A percentile compares a stretch with the other conserved stretches of the same genome.
Evolutionary conservation across 2,888 invertebrate genomes (phyloP).

Genomic region (Hoplodrina ambigua): DNA sequence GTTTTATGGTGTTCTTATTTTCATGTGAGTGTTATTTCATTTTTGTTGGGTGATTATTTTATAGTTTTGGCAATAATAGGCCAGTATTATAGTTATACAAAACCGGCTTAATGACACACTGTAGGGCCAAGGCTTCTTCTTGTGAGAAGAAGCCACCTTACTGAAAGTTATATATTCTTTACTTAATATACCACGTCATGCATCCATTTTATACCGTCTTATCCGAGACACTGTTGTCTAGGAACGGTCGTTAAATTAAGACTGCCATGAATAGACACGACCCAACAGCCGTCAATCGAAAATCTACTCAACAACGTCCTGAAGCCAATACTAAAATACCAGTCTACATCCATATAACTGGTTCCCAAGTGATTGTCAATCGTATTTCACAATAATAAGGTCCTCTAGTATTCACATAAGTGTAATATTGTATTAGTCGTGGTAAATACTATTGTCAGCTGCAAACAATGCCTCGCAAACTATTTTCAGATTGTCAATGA

Average conservation of each 20-base stretch:
- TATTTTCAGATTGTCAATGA: constrained; percentile 77
- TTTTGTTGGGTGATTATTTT: not conserved
- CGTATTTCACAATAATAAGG: constrained; percentile 36
- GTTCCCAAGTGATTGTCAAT: constrained; percentile 36
- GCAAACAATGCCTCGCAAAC: constrained; percentile 73
- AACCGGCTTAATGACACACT: not conserved
- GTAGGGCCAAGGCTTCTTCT: not conserved
- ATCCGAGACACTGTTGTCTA: constrained; percentile 7
- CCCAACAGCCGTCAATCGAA: constrained; percentile 46
- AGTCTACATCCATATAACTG: not conserved
- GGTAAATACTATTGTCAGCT: constrained; percentile 51
- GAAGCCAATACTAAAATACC: constrained; percentile 28
- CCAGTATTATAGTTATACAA: too few species aligned
- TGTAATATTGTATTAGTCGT: constrained; percentile 27
- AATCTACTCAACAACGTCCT: constrained; percentile 37
- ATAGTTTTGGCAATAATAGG: not conserved
- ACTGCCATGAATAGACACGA: constrained; percentile 29
- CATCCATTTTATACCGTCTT: not conserved
- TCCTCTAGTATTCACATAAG: constrained; percentile 10
- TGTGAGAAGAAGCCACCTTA: too few species aligned
- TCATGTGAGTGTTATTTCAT: not conserved
- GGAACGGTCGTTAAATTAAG: constrained; percentile 26
- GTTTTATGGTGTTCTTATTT: constrained; percentile 4
- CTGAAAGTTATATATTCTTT: too few species aligned
- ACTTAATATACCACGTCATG: not conserved